Base-by-base conservation (phyloP, 2,113 vertebrate genomes). In the Epinephelus fuscoguttatus region DNA sequence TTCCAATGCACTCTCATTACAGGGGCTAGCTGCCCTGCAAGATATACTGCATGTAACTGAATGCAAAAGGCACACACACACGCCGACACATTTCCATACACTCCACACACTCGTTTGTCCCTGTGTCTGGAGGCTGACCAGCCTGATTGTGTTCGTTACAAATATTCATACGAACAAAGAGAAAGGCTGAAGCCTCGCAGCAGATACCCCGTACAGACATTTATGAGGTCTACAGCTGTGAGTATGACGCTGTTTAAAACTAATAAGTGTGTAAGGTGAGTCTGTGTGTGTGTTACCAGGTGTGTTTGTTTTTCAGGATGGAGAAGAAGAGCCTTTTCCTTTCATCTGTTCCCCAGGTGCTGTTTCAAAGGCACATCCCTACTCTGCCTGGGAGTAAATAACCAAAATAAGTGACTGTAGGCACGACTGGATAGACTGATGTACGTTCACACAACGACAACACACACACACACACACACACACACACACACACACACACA, bases 281-380 rank as follows among this genome's bases (percentile, higher is more conserved):
- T 71, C 33, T 62, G 60, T 56, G 55, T 79, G 80, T 74, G 47
- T 70, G 10, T 72, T 55, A 76, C 50, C 70, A 86, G 67, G 80
- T 84, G 60, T 84, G 69, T 79, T 86, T 27, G 37, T 74, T 56
- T 78, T 66, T 88, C 74, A 60, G 71, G 72, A 82, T 81, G 77
- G 84, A 75, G 80, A 80, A 72, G 71, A 80, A 73, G 66, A 79
- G 68, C 62, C 52, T 80, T 81, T 84, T 62, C 64, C 70, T 88
- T 87, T 82, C 75, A 74, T 87, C 75, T 67, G 69, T 77, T 81
- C 73, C 66, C 80, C 82, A 77, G 88, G 76, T 91, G 86, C 71
- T 88, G 70, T 88, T 88, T 89, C 92, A 91, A 92, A 93, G 91
- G 93, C 93, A 93, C 90, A 21, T 87, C 90, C 91, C 84, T 88